A percentile compares a stretch with the other conserved stretches of the same genome.
phyloP scores from a whole-genome alignment of 2,113 vertebrate genomes.

The Caloenas nicobarica region DNA sequence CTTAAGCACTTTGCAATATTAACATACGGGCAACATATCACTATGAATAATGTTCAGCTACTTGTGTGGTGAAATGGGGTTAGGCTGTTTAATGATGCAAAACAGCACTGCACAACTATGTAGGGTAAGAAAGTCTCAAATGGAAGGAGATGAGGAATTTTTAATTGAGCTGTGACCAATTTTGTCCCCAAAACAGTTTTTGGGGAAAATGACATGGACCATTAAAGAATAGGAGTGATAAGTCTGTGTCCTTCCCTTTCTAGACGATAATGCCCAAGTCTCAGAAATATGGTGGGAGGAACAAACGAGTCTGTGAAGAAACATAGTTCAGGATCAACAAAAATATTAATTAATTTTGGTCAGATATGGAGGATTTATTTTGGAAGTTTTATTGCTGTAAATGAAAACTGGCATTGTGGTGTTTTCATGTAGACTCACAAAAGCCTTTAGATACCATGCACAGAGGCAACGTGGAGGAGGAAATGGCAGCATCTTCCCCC shows the following conservation, averaged over 20 bases:
- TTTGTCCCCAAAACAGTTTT: neutral
- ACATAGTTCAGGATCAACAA: neutral
- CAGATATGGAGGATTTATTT: neutral
- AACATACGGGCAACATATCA: constrained; percentile 10
- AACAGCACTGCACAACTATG: neutral
- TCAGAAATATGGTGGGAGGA: neutral
- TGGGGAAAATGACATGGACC: neutral
- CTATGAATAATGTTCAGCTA: neutral
- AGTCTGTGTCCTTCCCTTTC: neutral
- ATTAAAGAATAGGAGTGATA: neutral
- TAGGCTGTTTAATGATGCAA: constrained; percentile 19
- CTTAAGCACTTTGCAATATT: constrained; percentile 25
- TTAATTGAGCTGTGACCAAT: neutral
- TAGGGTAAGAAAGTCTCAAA: neutral
- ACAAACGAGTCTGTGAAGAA: neutral
- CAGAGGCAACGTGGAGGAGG: neutral
- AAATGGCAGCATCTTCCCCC: neutral
- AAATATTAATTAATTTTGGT: neutral
- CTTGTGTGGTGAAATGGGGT: neutral
- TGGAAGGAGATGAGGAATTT: neutral
- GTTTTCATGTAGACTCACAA: neutral
- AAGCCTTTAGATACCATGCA: neutral
- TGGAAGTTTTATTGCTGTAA: neutral
- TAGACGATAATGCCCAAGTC: neutral
- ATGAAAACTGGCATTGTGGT: neutral